Evolutionary conservation across 2,888 invertebrate genomes (phyloP).

Genomic region (Thyatira batis): DNA sequence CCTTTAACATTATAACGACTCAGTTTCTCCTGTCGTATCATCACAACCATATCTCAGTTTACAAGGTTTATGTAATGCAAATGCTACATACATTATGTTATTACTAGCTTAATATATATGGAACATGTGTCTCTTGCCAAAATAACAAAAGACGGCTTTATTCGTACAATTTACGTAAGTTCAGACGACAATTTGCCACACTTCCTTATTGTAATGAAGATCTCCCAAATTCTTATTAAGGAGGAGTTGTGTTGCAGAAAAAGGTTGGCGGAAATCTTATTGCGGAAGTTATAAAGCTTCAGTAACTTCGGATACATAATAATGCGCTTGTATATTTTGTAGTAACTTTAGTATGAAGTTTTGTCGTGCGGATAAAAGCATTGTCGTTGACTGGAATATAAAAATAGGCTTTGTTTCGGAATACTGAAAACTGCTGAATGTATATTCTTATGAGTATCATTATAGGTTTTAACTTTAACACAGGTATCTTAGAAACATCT

Average conservation of each 20-base stretch:
- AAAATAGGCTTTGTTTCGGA: background rate
- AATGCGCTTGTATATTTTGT: background rate
- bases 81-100: no score
- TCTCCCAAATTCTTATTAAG: background rate
- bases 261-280: conserved; percentile 1
- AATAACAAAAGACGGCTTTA: background rate
- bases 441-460: no score
- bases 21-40: background rate
- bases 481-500: no score
- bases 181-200: background rate
- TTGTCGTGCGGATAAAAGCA: background rate
- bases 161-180: background rate
- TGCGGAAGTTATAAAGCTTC: background rate
- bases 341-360: background rate
- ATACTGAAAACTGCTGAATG: background rate
- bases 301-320: background rate
- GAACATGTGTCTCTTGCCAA: background rate
- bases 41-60: background rate
- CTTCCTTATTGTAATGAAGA: background rate
- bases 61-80: no score
- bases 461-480: background rate
- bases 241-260: background rate
- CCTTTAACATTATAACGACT: no score
- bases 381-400: background rate
- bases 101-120: background rate